Evolutionary conservation across 2,888 invertebrate genomes (phyloP), one percentile per base, ranked within the genome.

Genomic region (Linnaemya vulpina): DNA sequence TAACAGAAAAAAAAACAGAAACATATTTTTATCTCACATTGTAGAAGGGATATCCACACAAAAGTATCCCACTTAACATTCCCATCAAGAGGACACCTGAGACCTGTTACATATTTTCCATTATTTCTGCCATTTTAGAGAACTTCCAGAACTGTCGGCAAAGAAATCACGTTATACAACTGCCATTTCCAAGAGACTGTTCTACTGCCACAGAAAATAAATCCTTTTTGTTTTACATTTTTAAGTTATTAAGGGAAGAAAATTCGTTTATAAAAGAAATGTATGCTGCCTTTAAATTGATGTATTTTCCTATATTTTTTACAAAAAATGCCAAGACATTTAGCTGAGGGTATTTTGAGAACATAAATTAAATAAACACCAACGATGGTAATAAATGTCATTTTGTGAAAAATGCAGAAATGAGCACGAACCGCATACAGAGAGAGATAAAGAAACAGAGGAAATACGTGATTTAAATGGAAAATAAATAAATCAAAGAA

Each of bases 391-490:
- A 65, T 65, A 76, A 76, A 76, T 71, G 63, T 58, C 82, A 38
- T 60, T 78, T 77, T 62, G 60, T 22, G 30, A 25, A 8, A 62
- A 68, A 53, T 70, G 25, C 20, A 25, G 63, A 76, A 76, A 49
- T 46, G 46, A 73, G 65, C 75, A 76, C 76, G 74, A 68, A 63
- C 20, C 30, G 30, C 38, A 53, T 17, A 71, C 17, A 71, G 15
- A 63, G 1, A 35, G 63, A 17, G 46, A 79, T 51, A 80, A 65
- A 82, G 63, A 58, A 49, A 70, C 38, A 82, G 17, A n/a, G 40
- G 30, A 76, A 82, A 65, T 63, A 82, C 76, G 82, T 82, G 82
- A 76, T 76, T 82, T 82, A 65, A 71, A 76, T 71, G 70, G 49
- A 74, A 71, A 80, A 67, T 55, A 30, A 15, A 70, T 60, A 71